Base-by-base conservation (phyloP, 2,113 vertebrate species). In the Melanostigma gelatinosum region DNA sequence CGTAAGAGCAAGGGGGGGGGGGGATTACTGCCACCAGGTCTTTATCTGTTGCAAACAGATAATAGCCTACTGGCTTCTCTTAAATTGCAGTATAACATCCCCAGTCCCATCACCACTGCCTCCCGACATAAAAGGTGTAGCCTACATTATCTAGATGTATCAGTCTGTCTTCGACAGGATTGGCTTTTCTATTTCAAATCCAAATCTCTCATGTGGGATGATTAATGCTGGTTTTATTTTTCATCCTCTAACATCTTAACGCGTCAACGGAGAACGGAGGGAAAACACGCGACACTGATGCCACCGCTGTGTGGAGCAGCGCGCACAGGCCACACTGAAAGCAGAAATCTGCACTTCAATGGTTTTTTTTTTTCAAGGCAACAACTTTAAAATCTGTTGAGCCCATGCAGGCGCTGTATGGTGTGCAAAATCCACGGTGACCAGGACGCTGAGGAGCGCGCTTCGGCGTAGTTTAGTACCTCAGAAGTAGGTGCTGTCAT, bases 381-480 rank as follows among this genome's bases (percentile, higher is more conserved):
- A 40, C 82, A 89, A 92, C 91, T 91, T 88, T 78, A 27, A 79
- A 24, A 86, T 88, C 72, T 88, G 84, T 87, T 84, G 84, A 86
- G 77, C 65, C 38, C 66, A 1, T 16, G 32, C 24, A 27, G 1
- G 2, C 42, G 36, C 36, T n/a, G n/a, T 69, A 42, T 66, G 72
- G 12, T 32, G 79, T 36, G 82, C 54, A 60, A 36, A 24, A 44
- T 12, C 67, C 42, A 65, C 60, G 48, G 70, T n/a, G 64, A 54
- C 50, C 83, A 29, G 32, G 6, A 57, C 58, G 38, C 36, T 5
- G 16, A 15, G 40, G 24, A 38, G 76, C 34, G 82, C 73, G 75
- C 8, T 29, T 48, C 70, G 5, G 76, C 72, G 6, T 67, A 62
- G 1, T 36, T 38, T 12, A 63, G 61, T 22, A 52, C 38, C 27